Evolutionary conservation across 2,113 vertebrate genomes (phyloP).

Genomic region (Platycercus adscitus): DNA sequence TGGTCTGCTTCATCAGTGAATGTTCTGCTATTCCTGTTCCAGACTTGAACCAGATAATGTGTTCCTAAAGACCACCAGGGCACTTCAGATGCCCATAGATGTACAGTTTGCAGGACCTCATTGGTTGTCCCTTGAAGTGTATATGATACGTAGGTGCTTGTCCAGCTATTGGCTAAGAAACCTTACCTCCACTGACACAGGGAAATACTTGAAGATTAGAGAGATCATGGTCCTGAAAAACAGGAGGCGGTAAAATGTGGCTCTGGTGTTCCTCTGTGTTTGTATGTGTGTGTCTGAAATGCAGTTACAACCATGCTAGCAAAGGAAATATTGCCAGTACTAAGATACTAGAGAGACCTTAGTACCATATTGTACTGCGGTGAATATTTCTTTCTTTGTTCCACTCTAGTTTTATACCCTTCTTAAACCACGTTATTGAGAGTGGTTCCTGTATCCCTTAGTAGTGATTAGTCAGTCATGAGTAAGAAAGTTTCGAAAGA

Average conservation of each 20-base stretch:
- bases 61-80: not conserved
- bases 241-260: not conserved
- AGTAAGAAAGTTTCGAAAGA: constrained; percentile 47
- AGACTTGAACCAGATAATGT: not conserved
- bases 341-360: constrained; percentile 11
- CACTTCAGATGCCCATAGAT: not conserved
- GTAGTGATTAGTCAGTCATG: constrained; percentile 53
- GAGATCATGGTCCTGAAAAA: not conserved
- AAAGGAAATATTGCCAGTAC: constrained; percentile 23
- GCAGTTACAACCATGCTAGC: not conserved
- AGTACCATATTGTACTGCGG: not conserved
- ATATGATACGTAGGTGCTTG: not conserved
- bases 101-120: no score
- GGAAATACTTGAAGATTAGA: not conserved
- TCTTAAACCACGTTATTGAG: constrained; percentile 48
- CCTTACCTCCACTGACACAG: not conserved
- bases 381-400: constrained; percentile 56
- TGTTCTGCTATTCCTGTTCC: accelerated
- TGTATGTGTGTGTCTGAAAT: not conserved
- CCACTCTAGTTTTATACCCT: not conserved
- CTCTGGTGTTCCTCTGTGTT: not conserved
- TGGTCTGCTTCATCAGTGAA: not conserved
- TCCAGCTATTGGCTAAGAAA: not conserved
- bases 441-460: constrained; percentile 28
- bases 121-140: not conserved